A percentile compares a stretch with the other conserved stretches of the same genome.
Conservation (phyloP, 2,797 vertebrate genomes). For the Onychomys torridus region DNA sequence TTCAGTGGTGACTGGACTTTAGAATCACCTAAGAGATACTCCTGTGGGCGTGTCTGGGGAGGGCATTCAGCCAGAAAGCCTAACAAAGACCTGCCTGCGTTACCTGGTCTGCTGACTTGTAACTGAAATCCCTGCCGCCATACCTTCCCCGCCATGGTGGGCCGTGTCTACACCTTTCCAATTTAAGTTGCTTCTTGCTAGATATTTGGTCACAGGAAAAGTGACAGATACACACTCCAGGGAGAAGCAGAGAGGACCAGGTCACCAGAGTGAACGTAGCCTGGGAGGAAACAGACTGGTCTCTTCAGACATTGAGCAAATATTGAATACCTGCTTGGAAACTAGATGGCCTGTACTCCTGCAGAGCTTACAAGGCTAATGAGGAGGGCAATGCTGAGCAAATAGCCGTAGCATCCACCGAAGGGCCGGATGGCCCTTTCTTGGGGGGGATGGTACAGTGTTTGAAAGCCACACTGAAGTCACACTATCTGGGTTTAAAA, state of each 20-base stretch:
- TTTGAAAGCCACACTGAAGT: background rate
- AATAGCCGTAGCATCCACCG: background rate
- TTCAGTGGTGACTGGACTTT: background rate
- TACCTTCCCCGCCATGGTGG: background rate
- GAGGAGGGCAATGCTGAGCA: background rate
- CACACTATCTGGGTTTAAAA: background rate
- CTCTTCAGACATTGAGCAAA: background rate
- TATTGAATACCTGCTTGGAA: background rate
- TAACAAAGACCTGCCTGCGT: background rate
- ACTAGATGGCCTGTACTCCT: background rate
- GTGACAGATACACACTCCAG: background rate
- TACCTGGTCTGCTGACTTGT: background rate
- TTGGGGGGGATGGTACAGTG: background rate
- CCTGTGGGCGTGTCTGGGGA: background rate
- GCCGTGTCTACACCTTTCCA: background rate
- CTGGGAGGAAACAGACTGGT: background rate
- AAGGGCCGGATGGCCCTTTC: background rate
- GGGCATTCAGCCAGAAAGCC: background rate
- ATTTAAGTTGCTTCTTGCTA: background rate
- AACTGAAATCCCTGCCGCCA: background rate
- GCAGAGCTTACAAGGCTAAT: background rate
- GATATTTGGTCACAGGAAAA: background rate
- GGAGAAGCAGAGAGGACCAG: conserved; percentile 17
- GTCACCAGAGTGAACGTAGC: background rate
- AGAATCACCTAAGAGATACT: background rate